Evolutionary conservation across 2,888 invertebrate species (phyloP).

Genomic region (Auanema freiburgensis): DNA sequence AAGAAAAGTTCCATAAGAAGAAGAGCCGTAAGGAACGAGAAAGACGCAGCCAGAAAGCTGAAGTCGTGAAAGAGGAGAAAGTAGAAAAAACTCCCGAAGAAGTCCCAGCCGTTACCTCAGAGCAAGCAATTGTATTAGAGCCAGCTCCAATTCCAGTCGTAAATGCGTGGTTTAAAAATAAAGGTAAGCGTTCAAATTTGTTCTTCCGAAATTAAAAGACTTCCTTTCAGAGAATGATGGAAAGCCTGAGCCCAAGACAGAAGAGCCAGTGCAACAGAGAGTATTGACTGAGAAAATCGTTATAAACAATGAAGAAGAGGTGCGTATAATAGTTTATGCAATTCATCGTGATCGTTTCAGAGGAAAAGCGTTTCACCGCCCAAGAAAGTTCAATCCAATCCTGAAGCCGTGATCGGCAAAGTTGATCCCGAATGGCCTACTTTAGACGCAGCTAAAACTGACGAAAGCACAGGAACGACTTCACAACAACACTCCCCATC

Average conservation of each 20-base stretch:
- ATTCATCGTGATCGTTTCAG: background rate
- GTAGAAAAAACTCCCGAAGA: background rate
- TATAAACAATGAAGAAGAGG: slow-evolving; percentile 7
- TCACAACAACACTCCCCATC: slow-evolving; percentile 13
- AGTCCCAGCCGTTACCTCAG: slow-evolving; percentile 9
- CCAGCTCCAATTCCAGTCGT: slow-evolving; percentile 50
- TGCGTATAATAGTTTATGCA: too few relatives aligned
- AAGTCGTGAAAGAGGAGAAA: slow-evolving; percentile 14
- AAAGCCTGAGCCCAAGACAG: background rate
- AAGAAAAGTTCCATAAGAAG: slow-evolving; percentile 15
- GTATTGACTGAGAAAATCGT: slow-evolving; percentile 9
- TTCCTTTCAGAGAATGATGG: slow-evolving; percentile 3
- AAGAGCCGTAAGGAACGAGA: slow-evolving; percentile 5
- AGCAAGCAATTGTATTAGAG: slow-evolving; percentile 39
- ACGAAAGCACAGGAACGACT: slow-evolving; percentile 25
- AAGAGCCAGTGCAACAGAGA: slow-evolving; percentile 3
- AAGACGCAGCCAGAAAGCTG: slow-evolving; percentile 15
- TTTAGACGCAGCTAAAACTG: slow-evolving; percentile 22
- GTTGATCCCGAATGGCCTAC: slow-evolving; percentile 41
- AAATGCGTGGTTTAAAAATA: slow-evolving; percentile 52
- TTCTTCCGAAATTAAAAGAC: background rate
- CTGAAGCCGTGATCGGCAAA: slow-evolving; percentile 1
- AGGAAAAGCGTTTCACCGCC: background rate
- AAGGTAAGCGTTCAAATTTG: background rate
- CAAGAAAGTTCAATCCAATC: background rate